Evolutionary conservation across 1,140 invertebrate genomes (phyloP), one percentile per base, ranked within the genome.

Genomic region (Helicoverpa zea): DNA sequence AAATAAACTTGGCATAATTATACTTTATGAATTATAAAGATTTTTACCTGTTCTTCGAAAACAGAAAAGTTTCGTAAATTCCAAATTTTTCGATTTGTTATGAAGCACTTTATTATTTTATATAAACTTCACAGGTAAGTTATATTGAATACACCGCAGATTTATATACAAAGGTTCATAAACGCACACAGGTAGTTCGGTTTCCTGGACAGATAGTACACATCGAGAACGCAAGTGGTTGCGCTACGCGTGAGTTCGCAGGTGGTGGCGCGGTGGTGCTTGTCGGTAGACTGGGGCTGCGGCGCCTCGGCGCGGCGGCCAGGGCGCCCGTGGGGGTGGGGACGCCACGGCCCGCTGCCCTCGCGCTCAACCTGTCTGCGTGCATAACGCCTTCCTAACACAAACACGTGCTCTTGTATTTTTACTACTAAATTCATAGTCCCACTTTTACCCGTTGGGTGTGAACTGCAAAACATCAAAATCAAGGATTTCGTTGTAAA

Each of bases 281-380:
- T 52, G 80, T 73, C 74, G n/a, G 66, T 64, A 58, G 77, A 56
- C 51, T 43, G 79, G 58, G 63, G 52, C 80, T 79, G 83, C 23
- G 75, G 29, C 59, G 14, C 18, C 58, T 14, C 58, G 80, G 51
- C 47, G 63, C 52, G 66, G n/a, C 74, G 56, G 74, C 47, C n/a
- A 23, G 58, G 74, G 16, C 18, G 35, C 43, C 81, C 35, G 64
- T 58, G 79, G 70, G 77, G 77, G 81, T 82, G 81, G 81, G 79
- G 84, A 58, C 84, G 78, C 79, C 81, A 83, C 73, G 80, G 72
- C 63, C 76, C 77, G 35, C 35, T 83, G 84, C 81, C 79, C 66
- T 54, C 64, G 70, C 61, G 70, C 68, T 78, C 35, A 52, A 56
- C 47, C 66, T 52, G 49, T 47, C 63, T 16, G 47, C 13, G 35